Conservation (phyloP, 1,140 invertebrate genomes). For the Laodelphax striatellus region DNA sequence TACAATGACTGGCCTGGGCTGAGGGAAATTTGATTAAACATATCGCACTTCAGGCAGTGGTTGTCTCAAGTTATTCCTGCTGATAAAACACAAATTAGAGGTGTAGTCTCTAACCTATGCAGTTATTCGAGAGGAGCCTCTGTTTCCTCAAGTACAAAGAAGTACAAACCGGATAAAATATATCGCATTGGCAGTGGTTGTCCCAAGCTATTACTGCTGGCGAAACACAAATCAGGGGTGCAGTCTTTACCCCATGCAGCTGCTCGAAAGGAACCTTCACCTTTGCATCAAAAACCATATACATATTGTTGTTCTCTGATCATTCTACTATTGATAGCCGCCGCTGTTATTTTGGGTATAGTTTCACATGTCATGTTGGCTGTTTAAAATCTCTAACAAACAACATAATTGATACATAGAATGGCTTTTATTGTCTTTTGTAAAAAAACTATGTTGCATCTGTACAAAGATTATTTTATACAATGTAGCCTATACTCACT, state of each 20-base stretch:
- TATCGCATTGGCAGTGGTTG: too few species aligned
- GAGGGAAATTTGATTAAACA: not conserved
- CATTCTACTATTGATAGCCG: slow-evolving; percentile 3
- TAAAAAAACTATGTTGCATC: too few species aligned
- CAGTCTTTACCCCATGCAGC: too few species aligned
- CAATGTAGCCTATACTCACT: too few species aligned
- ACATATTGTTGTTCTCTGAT: not conserved
- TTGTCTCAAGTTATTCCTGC: not conserved
- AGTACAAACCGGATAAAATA: too few species aligned
- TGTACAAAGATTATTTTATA: too few species aligned
- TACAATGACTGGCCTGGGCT: not conserved
- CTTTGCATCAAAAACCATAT: slow-evolving; percentile 22
- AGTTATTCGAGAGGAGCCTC: not conserved
- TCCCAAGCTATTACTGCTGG: too few species aligned
- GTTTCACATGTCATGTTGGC: slow-evolving; percentile 5
- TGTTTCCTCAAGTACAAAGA: not conserved
- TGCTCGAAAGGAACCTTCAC: too few species aligned
- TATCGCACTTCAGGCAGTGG: not conserved
- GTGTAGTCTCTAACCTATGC: not conserved
- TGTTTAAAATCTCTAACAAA: slow-evolving; percentile 14
- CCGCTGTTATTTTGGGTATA: not conserved
- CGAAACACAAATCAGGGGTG: too few species aligned
- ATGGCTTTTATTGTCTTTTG: too few species aligned
- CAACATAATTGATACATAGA: not conserved
- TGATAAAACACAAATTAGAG: not conserved